These are phyloP conservation scores for Parazoanthus darwini DNA, from an alignment of 92 coral and sea anemone genomes.

Conservation along the genomic window DNA sequence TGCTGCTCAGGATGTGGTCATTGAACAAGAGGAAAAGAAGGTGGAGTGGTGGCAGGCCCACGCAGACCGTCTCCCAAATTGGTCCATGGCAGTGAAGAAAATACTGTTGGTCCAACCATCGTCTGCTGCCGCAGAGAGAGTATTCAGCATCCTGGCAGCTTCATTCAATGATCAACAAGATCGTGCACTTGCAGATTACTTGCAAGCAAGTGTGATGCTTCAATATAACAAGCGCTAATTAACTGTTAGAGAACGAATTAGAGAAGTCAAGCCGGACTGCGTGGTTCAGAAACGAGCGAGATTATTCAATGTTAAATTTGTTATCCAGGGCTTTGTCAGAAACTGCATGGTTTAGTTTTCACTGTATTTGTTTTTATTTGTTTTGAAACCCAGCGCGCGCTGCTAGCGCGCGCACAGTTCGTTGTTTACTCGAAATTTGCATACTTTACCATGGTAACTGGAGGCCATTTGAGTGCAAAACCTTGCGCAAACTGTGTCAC, in stretches of 20 bases:
- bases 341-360: conserved; percentile 42
- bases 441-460: conserved; percentile 43
- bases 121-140: conserved; percentile 55
- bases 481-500: conserved; percentile 51
- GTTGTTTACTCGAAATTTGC: conserved; percentile 51
- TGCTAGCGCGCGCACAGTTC: conserved; percentile 38
- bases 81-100: conserved; percentile 42
- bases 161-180: conserved; percentile 57
- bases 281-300: not conserved
- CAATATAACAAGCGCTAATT: conserved; percentile 52
- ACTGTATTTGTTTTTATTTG: conserved; percentile 42
- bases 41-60: conserved; percentile 42
- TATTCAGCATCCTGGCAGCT: conserved; percentile 42
- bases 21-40: conserved; percentile 42
- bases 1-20: conserved; percentile 51
- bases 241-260: conserved; percentile 25
- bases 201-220: conserved; percentile 61
- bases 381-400: conserved; percentile 44
- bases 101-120: conserved; percentile 43
- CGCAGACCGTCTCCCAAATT: conserved; percentile 41
- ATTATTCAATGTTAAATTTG: not conserved
- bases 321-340: conserved; percentile 38
- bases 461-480: conserved; percentile 34
- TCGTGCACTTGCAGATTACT: conserved; percentile 42
- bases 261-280: conserved; percentile 7